Percentiles rank a stretch among this genome's conserved stretches.
Conservation (phyloP, 2,113 vertebrate genomes). For the Vulpes ferrilata region DNA sequence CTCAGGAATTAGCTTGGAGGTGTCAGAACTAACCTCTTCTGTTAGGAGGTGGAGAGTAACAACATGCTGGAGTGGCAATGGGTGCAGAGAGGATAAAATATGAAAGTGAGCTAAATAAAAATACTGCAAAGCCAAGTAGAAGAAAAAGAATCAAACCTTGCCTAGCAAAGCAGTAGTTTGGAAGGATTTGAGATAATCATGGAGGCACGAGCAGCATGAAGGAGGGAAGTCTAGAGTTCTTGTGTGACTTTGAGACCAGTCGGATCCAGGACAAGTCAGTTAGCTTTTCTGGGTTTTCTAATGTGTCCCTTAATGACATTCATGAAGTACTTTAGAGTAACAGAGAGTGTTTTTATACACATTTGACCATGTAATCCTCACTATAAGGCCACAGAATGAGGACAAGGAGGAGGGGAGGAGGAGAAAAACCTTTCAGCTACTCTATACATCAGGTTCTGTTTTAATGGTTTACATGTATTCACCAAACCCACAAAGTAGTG, state of each 20-base stretch:
- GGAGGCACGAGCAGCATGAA: neutral
- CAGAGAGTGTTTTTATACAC: neutral
- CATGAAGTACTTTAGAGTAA: neutral
- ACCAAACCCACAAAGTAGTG: neutral
- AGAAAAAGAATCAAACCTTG: neutral
- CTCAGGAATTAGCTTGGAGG: neutral
- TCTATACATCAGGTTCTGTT: neutral
- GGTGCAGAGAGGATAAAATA: neutral
- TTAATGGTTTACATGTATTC: neutral
- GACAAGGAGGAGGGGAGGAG: neutral
- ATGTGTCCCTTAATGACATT: neutral
- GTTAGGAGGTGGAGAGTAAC: neutral
- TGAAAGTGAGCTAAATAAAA: constrained; percentile 26
- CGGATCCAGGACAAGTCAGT: neutral
- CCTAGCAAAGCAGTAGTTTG: neutral
- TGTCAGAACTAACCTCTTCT: neutral
- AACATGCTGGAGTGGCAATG: neutral
- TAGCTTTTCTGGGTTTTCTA: neutral
- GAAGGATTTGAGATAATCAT: neutral
- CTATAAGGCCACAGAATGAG: neutral
- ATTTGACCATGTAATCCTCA: neutral
- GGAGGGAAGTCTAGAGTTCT: neutral
- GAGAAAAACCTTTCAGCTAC: neutral
- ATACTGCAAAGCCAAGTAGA: neutral
- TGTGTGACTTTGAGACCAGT: neutral